Evolutionary conservation across 2,888 invertebrate genomes (phyloP).

Genomic region (Galeruca laticollis): DNA sequence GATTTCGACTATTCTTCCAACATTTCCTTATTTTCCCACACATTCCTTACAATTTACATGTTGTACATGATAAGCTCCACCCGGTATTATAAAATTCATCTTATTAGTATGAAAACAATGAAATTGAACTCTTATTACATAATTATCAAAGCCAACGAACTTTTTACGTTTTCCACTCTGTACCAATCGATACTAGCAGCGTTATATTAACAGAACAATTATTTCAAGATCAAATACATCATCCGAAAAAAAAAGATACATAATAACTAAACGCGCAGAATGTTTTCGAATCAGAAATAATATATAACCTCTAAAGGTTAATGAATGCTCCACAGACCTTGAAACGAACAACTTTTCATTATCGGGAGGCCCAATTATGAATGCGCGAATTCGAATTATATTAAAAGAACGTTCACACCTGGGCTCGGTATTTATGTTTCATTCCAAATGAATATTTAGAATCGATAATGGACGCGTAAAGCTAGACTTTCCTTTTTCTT

Average conservation of each 20-base stretch:
- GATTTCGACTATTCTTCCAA: no score
- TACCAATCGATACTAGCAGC: no score
- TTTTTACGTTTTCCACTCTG: not conserved
- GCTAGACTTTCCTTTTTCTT: not conserved
- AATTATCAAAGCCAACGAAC: no score
- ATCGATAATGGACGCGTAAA: not conserved
- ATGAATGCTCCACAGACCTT: constrained; percentile 65
- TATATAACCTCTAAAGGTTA: constrained; percentile 65
- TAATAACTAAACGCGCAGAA: not conserved
- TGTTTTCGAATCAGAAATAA: constrained; percentile 12
- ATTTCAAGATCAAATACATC: constrained; percentile 2
- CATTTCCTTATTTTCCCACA: no score
- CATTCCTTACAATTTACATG: no score
- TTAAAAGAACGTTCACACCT: constrained; percentile 61
- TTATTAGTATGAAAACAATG: no score
- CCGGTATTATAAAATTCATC: no score
- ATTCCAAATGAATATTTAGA: constrained; percentile 40
- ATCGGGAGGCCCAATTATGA: constrained; percentile 54
- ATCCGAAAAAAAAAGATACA: not conserved
- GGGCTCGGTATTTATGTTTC: constrained; percentile 48
- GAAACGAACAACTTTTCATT: constrained; percentile 58
- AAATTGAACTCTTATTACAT: no score
- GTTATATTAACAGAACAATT: no score
- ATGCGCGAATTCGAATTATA: constrained; percentile 60
- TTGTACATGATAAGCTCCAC: no score